Evolutionary conservation across 1,140 invertebrate species (phyloP).

Genomic region (Chironomus tepperi): DNA sequence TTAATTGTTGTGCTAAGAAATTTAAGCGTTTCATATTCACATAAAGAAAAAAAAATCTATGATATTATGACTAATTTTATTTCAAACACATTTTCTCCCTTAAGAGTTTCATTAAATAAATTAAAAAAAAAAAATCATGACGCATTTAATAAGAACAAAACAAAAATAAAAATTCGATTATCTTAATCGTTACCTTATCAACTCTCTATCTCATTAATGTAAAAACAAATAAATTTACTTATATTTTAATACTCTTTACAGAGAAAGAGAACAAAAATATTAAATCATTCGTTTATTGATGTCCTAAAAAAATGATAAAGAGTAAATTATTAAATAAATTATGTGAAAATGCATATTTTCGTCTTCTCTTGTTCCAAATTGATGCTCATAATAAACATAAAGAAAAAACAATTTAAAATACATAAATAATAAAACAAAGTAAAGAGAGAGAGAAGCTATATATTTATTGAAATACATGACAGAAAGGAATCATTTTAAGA

Average conservation of each 20-base stretch:
- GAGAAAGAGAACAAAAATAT: background rate
- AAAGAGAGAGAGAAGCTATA: no score
- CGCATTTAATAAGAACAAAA: background rate
- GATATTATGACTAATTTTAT: background rate
- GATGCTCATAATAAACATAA: background rate
- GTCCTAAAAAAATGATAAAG: background rate
- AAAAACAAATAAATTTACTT: background rate
- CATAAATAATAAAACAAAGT: background rate
- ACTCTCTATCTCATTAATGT: constrained; percentile 23
- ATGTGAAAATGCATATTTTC: background rate
- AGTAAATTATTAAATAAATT: background rate
- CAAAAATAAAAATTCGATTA: background rate
- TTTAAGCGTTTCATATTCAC: no score
- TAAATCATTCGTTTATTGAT: background rate
- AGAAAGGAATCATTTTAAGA: no score
- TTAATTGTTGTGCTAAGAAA: background rate
- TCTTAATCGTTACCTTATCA: constrained; percentile 23
- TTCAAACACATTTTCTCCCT: no score
- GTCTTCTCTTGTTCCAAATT: constrained; percentile 11
- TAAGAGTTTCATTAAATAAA: background rate
- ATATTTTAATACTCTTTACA: constrained; percentile 3
- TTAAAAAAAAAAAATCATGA: background rate
- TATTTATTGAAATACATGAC: no score
- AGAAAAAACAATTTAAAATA: background rate
- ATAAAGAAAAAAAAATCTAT: background rate